Conservation (phyloP, 2,113 vertebrate species). For the Aegotheles bennettii region DNA sequence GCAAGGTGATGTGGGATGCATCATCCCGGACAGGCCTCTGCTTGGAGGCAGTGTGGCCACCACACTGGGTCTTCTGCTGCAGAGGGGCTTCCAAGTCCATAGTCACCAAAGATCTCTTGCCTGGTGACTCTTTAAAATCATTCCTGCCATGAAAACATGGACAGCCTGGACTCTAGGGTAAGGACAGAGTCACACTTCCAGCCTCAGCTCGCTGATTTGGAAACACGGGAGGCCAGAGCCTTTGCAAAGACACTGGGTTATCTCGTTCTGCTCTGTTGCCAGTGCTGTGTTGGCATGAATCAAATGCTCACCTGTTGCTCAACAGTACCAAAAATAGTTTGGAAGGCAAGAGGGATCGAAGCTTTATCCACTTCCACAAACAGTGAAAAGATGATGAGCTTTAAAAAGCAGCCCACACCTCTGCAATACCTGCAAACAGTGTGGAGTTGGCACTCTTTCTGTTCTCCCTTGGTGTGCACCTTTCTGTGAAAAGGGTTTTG, state of each 20-base stretch:
- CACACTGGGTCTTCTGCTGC: background rate
- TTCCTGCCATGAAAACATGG: background rate
- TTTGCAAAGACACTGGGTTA: background rate
- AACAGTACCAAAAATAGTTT: background rate
- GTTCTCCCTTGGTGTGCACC: fast-evolving
- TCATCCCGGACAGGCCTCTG: fast-evolving
- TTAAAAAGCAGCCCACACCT: background rate
- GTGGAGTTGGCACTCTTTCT: background rate
- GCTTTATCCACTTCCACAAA: background rate
- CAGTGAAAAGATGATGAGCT: background rate
- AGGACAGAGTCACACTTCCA: background rate
- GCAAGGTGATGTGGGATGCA: background rate
- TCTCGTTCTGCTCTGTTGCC: background rate
- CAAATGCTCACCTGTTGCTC: background rate
- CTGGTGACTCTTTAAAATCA: background rate
- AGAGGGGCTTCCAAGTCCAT: background rate
- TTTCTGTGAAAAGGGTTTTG: background rate
- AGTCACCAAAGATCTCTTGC: background rate
- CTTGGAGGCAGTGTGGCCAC: background rate
- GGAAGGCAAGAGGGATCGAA: background rate
- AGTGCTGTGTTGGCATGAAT: background rate
- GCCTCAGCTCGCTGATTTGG: background rate
- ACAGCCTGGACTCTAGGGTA: background rate
- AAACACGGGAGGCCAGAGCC: background rate
- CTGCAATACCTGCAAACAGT: background rate